Conservation (phyloP, 2,888 invertebrate genomes). For the Zelleria hepariella region DNA sequence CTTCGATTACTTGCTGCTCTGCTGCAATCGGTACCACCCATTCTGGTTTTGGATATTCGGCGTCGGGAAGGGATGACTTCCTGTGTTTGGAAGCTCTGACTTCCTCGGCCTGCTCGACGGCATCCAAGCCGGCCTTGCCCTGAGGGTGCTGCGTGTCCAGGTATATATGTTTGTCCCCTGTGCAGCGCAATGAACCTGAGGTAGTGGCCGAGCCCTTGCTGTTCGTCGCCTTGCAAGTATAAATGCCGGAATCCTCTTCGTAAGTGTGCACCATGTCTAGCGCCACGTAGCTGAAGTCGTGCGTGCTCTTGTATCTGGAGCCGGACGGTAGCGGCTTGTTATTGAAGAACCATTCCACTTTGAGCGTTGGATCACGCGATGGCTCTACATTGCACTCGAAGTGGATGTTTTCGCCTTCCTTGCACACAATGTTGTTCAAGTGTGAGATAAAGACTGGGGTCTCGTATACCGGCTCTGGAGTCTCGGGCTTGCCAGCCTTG, state of each 20-base stretch:
- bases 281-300: constrained; percentile 97
- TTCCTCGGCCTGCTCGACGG: constrained; percentile 91
- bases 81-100: constrained; percentile 81
- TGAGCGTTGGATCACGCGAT: constrained; percentile 90
- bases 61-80: constrained; percentile 79
- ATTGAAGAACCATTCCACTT: constrained; percentile 96
- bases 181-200: constrained; percentile 89
- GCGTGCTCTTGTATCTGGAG: constrained; percentile 90
- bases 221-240: constrained; percentile 91
- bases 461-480: constrained; percentile 85
- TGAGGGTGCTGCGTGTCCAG: constrained; percentile 96
- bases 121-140: constrained; percentile 90
- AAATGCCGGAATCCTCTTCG: constrained; percentile 93
- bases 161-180: constrained; percentile 83
- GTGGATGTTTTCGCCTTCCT: constrained; percentile 89
- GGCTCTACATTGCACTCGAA: constrained; percentile 95
- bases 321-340: constrained; percentile 90
- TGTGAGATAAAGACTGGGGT: constrained; percentile 92
- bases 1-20: constrained; percentile 85
- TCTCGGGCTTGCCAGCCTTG: constrained; percentile 75
- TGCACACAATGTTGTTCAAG: constrained; percentile 89
- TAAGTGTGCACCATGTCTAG: constrained; percentile 90
- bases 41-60: constrained; percentile 85
- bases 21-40: constrained; percentile 87
- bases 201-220: constrained; percentile 91